Evolutionary conservation across 1,140 invertebrate species (phyloP).

Genomic region (Zaprionus ornatus): DNA sequence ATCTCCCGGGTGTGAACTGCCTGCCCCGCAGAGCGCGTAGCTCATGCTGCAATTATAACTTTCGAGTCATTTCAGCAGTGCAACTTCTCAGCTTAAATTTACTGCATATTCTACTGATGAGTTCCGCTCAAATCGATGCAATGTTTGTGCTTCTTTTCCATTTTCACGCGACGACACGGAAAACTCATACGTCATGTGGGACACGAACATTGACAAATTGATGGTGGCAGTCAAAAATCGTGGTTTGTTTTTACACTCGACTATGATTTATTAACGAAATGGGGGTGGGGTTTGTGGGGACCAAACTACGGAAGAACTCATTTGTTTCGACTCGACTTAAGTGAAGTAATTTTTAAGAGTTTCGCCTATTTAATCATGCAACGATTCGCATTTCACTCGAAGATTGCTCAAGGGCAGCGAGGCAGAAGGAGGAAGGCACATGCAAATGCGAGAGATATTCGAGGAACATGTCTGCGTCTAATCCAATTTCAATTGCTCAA

Average conservation of each 20-base stretch:
- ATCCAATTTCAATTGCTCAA: conserved; percentile 69
- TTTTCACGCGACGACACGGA: neutral
- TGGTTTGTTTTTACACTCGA: conserved; percentile 18
- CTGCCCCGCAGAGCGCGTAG: neutral
- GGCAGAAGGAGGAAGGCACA: too few species aligned
- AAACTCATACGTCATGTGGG: conserved; percentile 33
- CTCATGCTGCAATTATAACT: conserved; percentile 5
- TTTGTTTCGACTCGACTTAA: neutral
- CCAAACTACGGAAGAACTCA: neutral
- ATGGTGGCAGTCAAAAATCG: conserved; percentile 18
- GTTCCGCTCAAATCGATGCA: neutral
- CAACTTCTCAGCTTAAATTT: neutral
- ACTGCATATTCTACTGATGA: neutral
- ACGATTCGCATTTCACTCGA: too few species aligned
- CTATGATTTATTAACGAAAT: conserved; percentile 34
- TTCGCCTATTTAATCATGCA: conserved; percentile 17
- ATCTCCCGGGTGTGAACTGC: conserved; percentile 2
- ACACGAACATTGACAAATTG: conserved; percentile 36
- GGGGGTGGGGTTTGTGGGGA: neutral
- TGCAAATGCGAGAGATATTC: conserved; percentile 31
- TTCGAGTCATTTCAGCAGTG: neutral
- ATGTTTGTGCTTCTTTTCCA: neutral
- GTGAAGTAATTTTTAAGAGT: conserved; percentile 24
- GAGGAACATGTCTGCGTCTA: conserved; percentile 36
- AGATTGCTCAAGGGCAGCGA: neutral